Evolutionary conservation across 2,797 vertebrate genomes (phyloP).

Genomic region (Tenualosa thibaudeaui): DNA sequence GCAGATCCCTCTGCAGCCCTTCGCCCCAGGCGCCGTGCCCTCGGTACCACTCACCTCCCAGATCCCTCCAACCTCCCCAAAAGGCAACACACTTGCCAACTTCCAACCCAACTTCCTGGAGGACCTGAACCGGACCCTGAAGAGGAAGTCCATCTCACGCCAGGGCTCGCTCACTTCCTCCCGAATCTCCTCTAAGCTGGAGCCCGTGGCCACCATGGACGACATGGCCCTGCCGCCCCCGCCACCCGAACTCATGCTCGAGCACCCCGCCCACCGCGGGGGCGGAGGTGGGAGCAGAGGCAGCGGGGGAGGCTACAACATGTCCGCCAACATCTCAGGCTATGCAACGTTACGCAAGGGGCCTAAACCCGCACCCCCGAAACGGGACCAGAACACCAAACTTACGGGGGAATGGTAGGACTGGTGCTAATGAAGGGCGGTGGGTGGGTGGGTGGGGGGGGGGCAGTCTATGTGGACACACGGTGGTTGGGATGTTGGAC

Average conservation of each 20-base stretch:
- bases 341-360: conserved; percentile 97
- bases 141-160: conserved; percentile 93
- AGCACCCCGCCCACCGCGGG: conserved; percentile 77
- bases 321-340: conserved; percentile 89
- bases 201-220: conserved; percentile 93
- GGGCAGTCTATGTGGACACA: neutral
- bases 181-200: conserved; percentile 77
- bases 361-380: conserved; percentile 90
- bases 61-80: conserved; percentile 86
- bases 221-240: conserved; percentile 95
- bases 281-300: conserved; percentile 45
- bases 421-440: conserved; percentile 22
- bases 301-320: conserved; percentile 67
- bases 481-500: neutral
- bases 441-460: conserved; percentile 16
- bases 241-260: conserved; percentile 89
- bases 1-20: conserved; percentile 59
- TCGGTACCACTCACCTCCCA: conserved; percentile 59
- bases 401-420: conserved; percentile 90
- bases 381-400: conserved; percentile 98
- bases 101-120: conserved; percentile 94
- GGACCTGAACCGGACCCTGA: conserved; percentile 96
- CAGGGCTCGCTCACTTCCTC: conserved; percentile 89
- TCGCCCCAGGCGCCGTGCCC: neutral
- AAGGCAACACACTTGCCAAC: conserved; percentile 64